These are phyloP conservation scores for Brachypteracias leptosomus DNA, from an alignment of 2,113 vertebrate species.

Conservation along the genomic window DNA sequence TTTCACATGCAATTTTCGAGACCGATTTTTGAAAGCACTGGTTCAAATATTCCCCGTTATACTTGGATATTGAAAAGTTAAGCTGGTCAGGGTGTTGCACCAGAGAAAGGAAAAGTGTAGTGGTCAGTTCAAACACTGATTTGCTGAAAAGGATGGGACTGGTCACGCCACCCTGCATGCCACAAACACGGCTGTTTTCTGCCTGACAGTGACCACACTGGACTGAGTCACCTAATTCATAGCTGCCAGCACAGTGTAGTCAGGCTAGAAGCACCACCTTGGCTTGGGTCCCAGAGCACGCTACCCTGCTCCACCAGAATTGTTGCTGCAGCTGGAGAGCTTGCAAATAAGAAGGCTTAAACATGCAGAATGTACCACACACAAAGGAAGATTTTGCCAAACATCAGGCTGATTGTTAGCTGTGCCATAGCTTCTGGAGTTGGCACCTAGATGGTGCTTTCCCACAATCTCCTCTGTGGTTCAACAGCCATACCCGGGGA, in stretches of 20 bases:
- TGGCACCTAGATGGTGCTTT: background rate
- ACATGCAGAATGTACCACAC: accelerated
- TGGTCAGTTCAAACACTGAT: background rate
- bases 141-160: background rate
- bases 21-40: background rate
- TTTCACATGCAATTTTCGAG: background rate
- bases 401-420: background rate
- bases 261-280: background rate
- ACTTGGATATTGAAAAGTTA: background rate
- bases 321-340: background rate
- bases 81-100: background rate
- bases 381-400: background rate
- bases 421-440: background rate
- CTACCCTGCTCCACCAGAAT: background rate
- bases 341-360: background rate
- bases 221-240: background rate
- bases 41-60: background rate
- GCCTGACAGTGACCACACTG: background rate
- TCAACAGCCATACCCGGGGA: background rate
- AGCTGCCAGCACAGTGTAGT: background rate
- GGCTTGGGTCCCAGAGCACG: background rate
- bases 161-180: background rate
- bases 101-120: background rate
- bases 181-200: background rate
- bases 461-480: background rate